Conservation (phyloP, 2,113 vertebrate species). For the Vulpes ferrilata region DNA sequence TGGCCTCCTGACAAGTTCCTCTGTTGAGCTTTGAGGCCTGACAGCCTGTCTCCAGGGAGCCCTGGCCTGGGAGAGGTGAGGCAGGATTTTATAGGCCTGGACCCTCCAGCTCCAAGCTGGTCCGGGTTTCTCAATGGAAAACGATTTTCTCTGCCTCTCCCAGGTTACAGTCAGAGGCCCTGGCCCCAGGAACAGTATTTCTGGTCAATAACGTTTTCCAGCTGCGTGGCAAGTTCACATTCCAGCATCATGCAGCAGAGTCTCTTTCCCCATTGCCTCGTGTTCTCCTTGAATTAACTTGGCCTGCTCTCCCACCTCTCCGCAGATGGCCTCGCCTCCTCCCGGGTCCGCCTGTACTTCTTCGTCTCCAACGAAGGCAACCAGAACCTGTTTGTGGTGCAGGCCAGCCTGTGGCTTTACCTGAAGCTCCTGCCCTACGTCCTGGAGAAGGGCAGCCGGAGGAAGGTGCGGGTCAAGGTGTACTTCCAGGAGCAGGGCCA, state of each 20-base stretch:
- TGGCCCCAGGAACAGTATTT: conserved; percentile 73
- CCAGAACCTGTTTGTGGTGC: conserved; percentile 97
- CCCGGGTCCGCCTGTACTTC: conserved; percentile 95
- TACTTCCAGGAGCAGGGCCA: conserved; percentile 93
- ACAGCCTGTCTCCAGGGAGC: conserved; percentile 73
- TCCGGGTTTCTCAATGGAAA: conserved; percentile 76
- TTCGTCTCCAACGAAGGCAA: conserved; percentile 98
- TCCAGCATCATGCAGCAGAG: conserved; percentile 60
- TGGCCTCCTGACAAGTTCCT: conserved; percentile 80
- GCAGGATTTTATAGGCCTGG: conserved; percentile 77
- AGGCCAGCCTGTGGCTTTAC: conserved; percentile 98
- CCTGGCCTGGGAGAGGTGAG: conserved; percentile 78
- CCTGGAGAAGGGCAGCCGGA: conserved; percentile 94
- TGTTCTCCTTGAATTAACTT: conserved; percentile 84
- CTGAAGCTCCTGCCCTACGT: conserved; percentile 95
- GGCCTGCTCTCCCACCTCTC: conserved; percentile 83
- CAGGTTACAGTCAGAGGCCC: conserved; percentile 69
- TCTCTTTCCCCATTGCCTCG: conserved; percentile 57
- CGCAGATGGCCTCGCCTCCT: conserved; percentile 93
- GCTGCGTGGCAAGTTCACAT: conserved; percentile 30
- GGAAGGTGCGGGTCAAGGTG: conserved; percentile 96
- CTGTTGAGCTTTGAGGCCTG: conserved; percentile 76
- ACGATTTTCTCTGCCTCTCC: conserved; percentile 77
- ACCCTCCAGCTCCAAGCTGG: conserved; percentile 59
- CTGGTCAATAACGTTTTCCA: conserved; percentile 68